Conservation (phyloP, 1,140 invertebrate species). For the Hylaeus anthracinus region DNA sequence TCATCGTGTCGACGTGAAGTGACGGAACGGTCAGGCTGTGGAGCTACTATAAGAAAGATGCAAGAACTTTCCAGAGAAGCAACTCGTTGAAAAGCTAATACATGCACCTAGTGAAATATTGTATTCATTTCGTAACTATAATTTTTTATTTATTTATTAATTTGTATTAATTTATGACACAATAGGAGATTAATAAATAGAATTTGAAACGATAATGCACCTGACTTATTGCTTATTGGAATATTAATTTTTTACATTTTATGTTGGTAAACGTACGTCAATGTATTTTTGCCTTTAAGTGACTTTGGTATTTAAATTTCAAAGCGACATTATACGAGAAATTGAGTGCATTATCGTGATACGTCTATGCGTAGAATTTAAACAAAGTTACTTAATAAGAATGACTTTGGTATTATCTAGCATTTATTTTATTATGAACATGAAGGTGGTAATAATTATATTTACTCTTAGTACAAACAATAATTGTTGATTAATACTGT, state of each 20-base stretch:
- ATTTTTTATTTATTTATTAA: constrained; percentile 64
- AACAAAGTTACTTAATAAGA: constrained; percentile 66
- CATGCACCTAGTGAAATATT: constrained; percentile 54
- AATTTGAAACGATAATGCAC: constrained; percentile 55
- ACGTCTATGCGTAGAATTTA: constrained; percentile 64
- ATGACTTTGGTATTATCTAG: constrained; percentile 78
- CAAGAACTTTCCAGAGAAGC: constrained; percentile 78
- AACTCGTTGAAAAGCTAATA: constrained; percentile 78
- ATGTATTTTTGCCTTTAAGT: constrained; percentile 13
- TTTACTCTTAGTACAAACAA: constrained; percentile 79
- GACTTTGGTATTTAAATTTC: constrained; percentile 11
- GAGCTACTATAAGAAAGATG: constrained; percentile 76
- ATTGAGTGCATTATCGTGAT: constrained; percentile 67
- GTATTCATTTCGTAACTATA: constrained; percentile 65
- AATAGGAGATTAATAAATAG: constrained; percentile 1
- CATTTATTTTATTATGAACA: constrained; percentile 81
- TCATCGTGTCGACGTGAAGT: constrained; percentile 71
- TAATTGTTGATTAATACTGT: constrained; percentile 80
- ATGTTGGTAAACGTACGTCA: constrained; percentile 18
- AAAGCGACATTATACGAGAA: not conserved
- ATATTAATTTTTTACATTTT: constrained; percentile 44
- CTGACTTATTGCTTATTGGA: constrained; percentile 36
- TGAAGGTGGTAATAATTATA: constrained; percentile 76
- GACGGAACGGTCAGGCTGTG: constrained; percentile 78
- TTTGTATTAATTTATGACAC: constrained; percentile 33